Percentiles rank a stretch among this genome's conserved stretches.
These are phyloP conservation scores for Drosophila melanica DNA, from an alignment of 1,140 invertebrate species.

Conservation along the genomic window DNA sequence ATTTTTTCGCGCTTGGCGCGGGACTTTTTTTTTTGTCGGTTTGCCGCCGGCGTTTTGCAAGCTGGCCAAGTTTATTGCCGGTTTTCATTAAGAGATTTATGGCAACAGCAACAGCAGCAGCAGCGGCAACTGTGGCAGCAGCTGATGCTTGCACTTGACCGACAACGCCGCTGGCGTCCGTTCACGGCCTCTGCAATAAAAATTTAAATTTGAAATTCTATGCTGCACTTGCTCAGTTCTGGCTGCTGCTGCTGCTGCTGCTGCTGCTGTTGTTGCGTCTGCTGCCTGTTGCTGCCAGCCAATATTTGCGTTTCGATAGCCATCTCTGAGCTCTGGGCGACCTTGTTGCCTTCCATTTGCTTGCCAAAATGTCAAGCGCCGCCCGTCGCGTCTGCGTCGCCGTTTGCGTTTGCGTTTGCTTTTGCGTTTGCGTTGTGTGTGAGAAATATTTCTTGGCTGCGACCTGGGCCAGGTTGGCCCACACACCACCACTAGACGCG, in stretches of 20 bases:
- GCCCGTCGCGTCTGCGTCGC: conserved; percentile 41
- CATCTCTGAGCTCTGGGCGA: conserved; percentile 68
- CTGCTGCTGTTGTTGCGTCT: neutral
- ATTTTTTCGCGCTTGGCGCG: conserved; percentile 76
- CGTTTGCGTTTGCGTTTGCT: conserved; percentile 47
- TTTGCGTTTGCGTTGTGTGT: conserved; percentile 60
- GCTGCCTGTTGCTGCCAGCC: conserved; percentile 14
- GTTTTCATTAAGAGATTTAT: conserved; percentile 83
- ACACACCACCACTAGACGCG: conserved; percentile 24
- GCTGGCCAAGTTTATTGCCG: conserved; percentile 77
- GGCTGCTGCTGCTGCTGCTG: neutral
- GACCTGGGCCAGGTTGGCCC: conserved; percentile 48
- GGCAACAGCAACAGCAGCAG: conserved; percentile 18
- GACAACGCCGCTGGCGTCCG: conserved; percentile 59
- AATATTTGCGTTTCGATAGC: conserved; percentile 60
- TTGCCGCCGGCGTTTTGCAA: conserved; percentile 57
- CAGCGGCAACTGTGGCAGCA: conserved; percentile 24
- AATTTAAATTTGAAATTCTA: conserved; percentile 74
- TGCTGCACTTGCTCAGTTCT: conserved; percentile 56
- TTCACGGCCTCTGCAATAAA: conserved; percentile 68
- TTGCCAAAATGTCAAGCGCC: conserved; percentile 74
- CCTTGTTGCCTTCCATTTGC: conserved; percentile 67
- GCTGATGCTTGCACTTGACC: conserved; percentile 75
- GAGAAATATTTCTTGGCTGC: conserved; percentile 55
- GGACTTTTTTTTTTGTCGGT: conserved; percentile 42